Percentiles rank a stretch among this genome's conserved stretches.
phyloP scores from a whole-genome alignment of 2,797 vertebrate genomes.

The Girardinus metallicus region DNA sequence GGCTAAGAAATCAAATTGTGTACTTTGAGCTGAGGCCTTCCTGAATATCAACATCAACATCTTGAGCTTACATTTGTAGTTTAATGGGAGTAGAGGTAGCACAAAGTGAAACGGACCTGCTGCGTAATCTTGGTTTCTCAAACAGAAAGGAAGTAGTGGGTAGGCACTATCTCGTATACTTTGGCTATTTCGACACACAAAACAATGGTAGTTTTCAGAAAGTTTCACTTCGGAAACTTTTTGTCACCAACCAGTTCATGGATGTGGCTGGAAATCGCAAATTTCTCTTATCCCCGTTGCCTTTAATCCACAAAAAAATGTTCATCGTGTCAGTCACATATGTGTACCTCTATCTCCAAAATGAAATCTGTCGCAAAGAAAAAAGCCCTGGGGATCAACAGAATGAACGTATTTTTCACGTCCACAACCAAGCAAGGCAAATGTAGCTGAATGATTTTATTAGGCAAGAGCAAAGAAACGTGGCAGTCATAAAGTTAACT shows the following conservation, averaged over 20 bases:
- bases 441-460: slow-evolving; percentile 46
- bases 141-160: neutral
- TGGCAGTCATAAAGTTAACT: slow-evolving; percentile 58
- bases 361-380: slow-evolving; percentile 6
- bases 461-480: slow-evolving; percentile 29
- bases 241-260: neutral
- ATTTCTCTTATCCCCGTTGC: neutral
- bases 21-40: too few relatives aligned
- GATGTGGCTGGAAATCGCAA: neutral
- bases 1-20: too few relatives aligned
- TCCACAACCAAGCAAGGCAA: slow-evolving; percentile 29
- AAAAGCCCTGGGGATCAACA: slow-evolving; percentile 4
- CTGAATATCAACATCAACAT: neutral
- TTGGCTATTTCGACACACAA: neutral
- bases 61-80: neutral
- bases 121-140: neutral
- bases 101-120: neutral
- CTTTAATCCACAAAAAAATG: neutral
- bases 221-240: neutral
- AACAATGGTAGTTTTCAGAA: neutral
- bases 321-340: neutral
- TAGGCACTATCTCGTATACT: neutral
- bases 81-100: neutral
- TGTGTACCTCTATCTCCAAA: neutral
- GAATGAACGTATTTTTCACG: slow-evolving; percentile 32